A percentile compares a stretch with the other conserved stretches of the same genome.
Evolutionary conservation across 2,113 vertebrate species (phyloP).

Genomic region (Athene cunicularia): DNA sequence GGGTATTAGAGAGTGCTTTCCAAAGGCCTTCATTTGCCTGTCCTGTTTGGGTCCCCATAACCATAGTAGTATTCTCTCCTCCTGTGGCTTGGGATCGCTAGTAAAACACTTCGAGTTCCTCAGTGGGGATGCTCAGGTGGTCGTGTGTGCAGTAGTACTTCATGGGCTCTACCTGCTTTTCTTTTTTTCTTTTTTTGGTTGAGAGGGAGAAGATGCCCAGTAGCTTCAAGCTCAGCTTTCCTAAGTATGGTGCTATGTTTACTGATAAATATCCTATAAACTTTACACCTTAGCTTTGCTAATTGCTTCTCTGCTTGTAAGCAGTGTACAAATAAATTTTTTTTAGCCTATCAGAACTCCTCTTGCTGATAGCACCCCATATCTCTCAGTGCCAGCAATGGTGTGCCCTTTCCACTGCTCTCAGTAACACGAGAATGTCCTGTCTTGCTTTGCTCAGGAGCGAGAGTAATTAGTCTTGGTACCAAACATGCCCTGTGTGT

Average conservation of each 20-base stretch:
- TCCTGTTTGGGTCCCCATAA: background rate
- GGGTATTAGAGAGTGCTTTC: background rate
- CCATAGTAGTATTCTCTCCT: background rate
- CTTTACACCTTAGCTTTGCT: background rate
- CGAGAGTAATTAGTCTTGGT: background rate
- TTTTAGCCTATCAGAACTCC: background rate
- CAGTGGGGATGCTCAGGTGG: fast-evolving
- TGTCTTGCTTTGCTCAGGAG: background rate
- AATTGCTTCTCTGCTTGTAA: background rate
- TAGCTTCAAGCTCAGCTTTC: background rate
- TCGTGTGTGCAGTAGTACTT: background rate
- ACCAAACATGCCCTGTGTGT: background rate
- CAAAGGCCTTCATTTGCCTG: background rate
- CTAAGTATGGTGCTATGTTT: background rate
- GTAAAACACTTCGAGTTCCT: background rate
- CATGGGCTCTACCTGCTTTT: too few species aligned
- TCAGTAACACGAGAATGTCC: background rate
- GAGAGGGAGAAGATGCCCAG: background rate
- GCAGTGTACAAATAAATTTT: background rate
- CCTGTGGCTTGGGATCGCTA: background rate
- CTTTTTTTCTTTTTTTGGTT: background rate
- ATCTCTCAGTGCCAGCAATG: background rate
- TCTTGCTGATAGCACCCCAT: background rate
- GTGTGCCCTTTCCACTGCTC: background rate
- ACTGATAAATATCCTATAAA: background rate